Base-by-base conservation (phyloP, 2,113 vertebrate genomes). In the Myiozetetes cayanensis region DNA sequence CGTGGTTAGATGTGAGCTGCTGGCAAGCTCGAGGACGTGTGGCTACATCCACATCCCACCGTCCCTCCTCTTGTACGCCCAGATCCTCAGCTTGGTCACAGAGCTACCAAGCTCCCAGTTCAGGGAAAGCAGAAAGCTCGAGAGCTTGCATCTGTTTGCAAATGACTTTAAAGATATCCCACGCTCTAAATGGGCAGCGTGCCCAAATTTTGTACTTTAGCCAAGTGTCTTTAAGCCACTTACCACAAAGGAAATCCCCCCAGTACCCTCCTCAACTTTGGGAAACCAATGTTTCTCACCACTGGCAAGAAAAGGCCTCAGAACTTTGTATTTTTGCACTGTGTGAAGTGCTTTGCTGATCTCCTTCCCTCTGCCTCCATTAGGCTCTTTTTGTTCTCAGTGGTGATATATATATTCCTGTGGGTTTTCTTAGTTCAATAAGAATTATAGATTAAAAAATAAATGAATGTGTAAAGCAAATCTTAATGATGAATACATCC, bases 381-480 rank as follows among this genome's bases (percentile, higher is more conserved):
- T 79, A 89, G 66, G 73, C 76, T 92, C 80, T 92, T 92, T 95
- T 78, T 96, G 92, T 96, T 96, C 90, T 94, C 30, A 1, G 31
- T 31, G 68, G 79, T 82, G 90, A 88, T 90, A 86, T 37, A 65
- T 37, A 89, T 49, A 94, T 59, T 61, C 96, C 85, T 84, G 65
- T 35, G 93, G 93, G 80, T 82, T 85, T 87, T 90, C 88, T 85
- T 78, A 90, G 90, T 94, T 96, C 90, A 94, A 85, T 93, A 95
- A 76, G 93, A 96, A 96, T 96, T 97, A 95, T 89, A 97, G 95
- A 96, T 96, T 93, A 94, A 96, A 97, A 97, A 96, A 93, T 84
- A 94, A 95, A 95, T 61, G 93, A 94, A 87, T 75, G 90, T 94
- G 90, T 96, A 96, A 92, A 86, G 88, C 86, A 95, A 92, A 96